Conservation (phyloP, 2,113 vertebrate genomes). For the Cryptomyrus ogoouensis region DNA sequence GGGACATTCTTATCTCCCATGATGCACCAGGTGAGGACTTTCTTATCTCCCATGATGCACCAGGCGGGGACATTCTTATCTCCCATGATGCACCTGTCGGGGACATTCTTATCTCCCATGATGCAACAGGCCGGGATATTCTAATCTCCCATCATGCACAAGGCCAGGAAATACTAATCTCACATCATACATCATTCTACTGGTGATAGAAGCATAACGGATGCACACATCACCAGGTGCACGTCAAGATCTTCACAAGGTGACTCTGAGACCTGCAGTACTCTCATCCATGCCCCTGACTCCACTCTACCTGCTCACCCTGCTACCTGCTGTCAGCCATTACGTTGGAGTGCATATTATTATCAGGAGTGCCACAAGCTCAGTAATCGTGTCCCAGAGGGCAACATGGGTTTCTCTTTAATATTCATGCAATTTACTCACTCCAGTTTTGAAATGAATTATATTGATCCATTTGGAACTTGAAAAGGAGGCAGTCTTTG, state of each 20-base stretch:
- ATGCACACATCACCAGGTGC: background rate
- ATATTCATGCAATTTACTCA: conserved; percentile 8
- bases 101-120: no score
- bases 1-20: background rate
- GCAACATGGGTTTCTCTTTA: background rate
- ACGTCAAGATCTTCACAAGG: background rate
- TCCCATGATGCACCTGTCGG: no score
- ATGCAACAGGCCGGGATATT: no score
- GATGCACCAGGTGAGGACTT: no score
- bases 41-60: no score
- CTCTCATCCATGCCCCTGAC: background rate
- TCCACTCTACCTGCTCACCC: background rate
- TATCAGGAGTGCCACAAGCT: background rate
- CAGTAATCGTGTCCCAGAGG: background rate
- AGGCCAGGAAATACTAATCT: no score
- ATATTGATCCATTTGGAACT: background rate
- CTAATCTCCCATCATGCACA: no score
- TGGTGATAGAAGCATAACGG: background rate
- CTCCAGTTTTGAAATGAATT: background rate
- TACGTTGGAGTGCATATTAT: background rate
- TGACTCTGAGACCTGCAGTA: background rate
- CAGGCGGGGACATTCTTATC: no score
- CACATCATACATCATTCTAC: background rate
- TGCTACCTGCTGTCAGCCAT: background rate
- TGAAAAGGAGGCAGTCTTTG: background rate